Percentiles rank a stretch among this genome's conserved stretches.
phyloP scores from a whole-genome alignment of 2,797 vertebrate genomes.

The Neoniphon sammara region DNA sequence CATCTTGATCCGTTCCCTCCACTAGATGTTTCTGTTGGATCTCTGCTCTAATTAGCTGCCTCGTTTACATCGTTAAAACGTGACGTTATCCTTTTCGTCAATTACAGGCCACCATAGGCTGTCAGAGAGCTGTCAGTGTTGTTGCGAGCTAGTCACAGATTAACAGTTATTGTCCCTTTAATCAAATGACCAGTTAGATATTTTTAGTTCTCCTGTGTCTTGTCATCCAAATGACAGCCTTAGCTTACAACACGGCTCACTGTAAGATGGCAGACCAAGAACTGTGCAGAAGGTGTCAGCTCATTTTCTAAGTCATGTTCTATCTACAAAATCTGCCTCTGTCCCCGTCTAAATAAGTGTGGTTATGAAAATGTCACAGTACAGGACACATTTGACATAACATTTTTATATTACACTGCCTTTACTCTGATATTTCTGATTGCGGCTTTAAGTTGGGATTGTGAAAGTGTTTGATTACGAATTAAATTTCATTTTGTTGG shows the following conservation, averaged over 20 bases:
- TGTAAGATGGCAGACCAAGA: constrained; percentile 12
- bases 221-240: constrained; percentile 22
- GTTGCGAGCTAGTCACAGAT: too few species aligned
- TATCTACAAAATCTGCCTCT: neutral
- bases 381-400: neutral
- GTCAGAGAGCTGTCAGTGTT: too few species aligned
- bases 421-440: constrained; percentile 12
- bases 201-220: too few species aligned
- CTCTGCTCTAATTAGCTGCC: too few species aligned
- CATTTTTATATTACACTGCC: too few species aligned
- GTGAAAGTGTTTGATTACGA: constrained; percentile 7
- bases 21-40: too few species aligned
- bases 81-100: too few species aligned
- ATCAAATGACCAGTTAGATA: too few species aligned
- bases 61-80: too few species aligned
- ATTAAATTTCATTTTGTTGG: constrained; percentile 43
- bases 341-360: neutral
- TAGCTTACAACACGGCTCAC: constrained; percentile 11
- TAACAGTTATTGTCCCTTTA: too few species aligned
- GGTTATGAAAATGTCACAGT: constrained; percentile 35
- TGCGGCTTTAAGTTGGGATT: neutral
- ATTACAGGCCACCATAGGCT: too few species aligned
- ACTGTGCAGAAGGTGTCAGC: constrained; percentile 31
- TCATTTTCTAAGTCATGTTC: constrained; percentile 15
- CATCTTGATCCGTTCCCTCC: too few species aligned